phyloP scores from a whole-genome alignment of 2,888 invertebrate species.

The Thysanoteuthis rhombus region DNA sequence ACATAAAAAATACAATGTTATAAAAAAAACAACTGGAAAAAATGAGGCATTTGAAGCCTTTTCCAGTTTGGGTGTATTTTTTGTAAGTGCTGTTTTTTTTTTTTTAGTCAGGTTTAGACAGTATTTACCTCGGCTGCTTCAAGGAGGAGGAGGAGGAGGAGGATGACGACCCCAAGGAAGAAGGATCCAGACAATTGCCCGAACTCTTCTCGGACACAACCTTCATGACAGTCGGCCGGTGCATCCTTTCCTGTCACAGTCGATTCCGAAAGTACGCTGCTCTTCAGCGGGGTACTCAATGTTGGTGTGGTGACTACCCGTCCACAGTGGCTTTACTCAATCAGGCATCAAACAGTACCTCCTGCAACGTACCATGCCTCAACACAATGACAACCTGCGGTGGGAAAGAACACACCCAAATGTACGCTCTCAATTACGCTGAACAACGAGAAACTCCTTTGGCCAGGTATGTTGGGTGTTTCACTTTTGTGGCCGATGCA shows the following conservation, averaged over 20 bases:
- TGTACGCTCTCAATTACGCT: not conserved
- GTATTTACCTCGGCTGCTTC: not conserved
- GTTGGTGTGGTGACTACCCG: not conserved
- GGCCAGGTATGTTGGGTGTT: conserved; percentile 23
- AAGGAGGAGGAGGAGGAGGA: not conserved
- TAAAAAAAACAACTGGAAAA: no score
- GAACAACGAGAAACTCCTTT: not conserved
- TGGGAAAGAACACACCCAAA: not conserved
- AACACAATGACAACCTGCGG: not conserved
- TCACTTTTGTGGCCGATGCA: not conserved
- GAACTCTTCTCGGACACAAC: not conserved
- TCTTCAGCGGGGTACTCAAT: not conserved
- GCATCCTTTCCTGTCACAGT: not conserved
- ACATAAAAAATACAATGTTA: no score
- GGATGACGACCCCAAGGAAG: not conserved
- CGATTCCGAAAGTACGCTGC: not conserved
- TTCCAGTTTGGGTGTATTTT: no score
- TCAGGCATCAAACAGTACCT: not conserved
- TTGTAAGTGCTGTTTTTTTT: not conserved
- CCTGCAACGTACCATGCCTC: not conserved
- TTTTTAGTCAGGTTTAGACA: not conserved
- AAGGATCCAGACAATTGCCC: not conserved
- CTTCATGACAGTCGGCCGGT: not conserved
- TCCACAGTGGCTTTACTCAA: not conserved
- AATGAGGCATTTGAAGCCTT: no score